Evolutionary conservation across 2,113 vertebrate genomes (phyloP), one percentile per base, ranked within the genome.

Genomic region (Camelus dromedarius): DNA sequence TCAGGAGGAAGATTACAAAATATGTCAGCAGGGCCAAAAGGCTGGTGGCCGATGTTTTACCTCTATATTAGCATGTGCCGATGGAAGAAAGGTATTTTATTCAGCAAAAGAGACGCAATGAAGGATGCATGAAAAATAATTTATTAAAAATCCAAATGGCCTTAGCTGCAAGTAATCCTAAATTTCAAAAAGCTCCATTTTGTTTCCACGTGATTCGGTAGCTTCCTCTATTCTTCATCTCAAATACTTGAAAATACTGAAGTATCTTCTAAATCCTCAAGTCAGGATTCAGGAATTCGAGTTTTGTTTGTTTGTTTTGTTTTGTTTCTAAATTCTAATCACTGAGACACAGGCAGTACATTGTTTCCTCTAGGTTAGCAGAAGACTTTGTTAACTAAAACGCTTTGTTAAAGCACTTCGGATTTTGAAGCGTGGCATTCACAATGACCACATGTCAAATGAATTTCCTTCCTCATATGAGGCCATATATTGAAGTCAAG

Each of bases 1-100:
- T 81, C 87, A 87, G 48, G 14, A 76, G 32, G n/a, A 81, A 42
- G 11, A 85, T 91, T 94, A 93, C 80, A 81, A 72, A 38, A 35
- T 38, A 18, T 58, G 38, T 88, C 18, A 67, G 60, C 32, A 35
- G 35, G 58, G 88, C 24, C 28, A 56, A 66, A 95, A 73, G 6
- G 14, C 19, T 72, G n/a, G 84, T 69, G 32, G 4, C 28, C 38
- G n/a, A 56, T 76, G 26, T 58, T 86, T 70, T 79, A 22, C 15
- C 32, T 85, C 14, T 32, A 3, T 35, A 35, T 91, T 35, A 83
- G 26, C 15, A 56, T 81, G 18, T 1, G 48, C 32, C 20, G 26
- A 20, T 72, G 18, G n/a, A 3, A 20, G 48, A 50, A 11, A 28
- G 5, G 0, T 5, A 77, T 90, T 93, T 56, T 76, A 67, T 54